A percentile compares a stretch with the other conserved stretches of the same genome.
Evolutionary conservation across 1,140 invertebrate genomes (phyloP).

Genomic region (Popillia japonica): DNA sequence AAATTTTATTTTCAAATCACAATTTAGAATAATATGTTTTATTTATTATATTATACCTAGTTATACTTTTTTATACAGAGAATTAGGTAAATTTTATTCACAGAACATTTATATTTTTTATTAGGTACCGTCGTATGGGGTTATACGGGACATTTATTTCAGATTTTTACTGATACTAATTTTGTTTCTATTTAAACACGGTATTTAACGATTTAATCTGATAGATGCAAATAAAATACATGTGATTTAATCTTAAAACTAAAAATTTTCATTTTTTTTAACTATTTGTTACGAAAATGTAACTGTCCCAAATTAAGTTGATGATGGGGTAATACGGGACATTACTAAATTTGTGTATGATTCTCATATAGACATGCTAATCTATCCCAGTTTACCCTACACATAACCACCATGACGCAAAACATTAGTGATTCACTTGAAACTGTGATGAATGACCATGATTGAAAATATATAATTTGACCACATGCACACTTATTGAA

Average conservation of each 20-base stretch:
- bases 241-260: not conserved
- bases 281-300: not conserved
- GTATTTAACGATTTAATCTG: not conserved
- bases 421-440: not conserved
- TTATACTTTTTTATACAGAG: too few relatives aligned
- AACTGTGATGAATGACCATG: too few relatives aligned
- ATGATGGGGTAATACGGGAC: not conserved
- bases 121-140: not conserved
- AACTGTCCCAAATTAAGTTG: not conserved
- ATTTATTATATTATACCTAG: too few relatives aligned
- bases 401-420: not conserved
- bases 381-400: not conserved
- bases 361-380: not conserved
- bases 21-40: too few relatives aligned
- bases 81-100: too few relatives aligned
- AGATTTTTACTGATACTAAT: not conserved
- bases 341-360: not conserved
- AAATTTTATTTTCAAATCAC: too few relatives aligned
- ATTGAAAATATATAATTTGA: not conserved
- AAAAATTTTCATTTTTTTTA: not conserved
- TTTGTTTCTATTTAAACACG: not conserved
- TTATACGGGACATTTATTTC: slow-evolving; percentile 5
- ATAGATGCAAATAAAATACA: not conserved
- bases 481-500: not conserved
- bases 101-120: too few relatives aligned